These are phyloP conservation scores for Pammene fasciana DNA, from an alignment of 2,888 invertebrate species.

Conservation along the genomic window DNA sequence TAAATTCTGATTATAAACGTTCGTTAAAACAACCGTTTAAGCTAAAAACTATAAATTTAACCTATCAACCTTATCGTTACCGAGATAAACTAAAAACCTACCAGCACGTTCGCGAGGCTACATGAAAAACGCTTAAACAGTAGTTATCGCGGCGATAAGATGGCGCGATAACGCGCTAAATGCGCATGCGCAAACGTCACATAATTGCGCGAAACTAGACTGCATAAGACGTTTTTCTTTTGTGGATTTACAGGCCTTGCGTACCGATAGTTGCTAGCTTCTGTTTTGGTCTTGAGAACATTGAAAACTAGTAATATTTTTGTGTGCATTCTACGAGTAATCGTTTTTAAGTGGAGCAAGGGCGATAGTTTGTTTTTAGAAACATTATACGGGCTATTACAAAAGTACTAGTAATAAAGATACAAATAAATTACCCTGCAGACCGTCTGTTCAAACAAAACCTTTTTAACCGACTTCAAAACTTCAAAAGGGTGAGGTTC, in stretches of 20 bases:
- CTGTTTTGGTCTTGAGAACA: slow-evolving; percentile 4
- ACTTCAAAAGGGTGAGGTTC: too few species aligned
- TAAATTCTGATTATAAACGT: neutral
- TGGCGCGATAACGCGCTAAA: slow-evolving; percentile 4
- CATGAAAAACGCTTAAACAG: slow-evolving; percentile 6
- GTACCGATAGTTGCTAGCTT: slow-evolving; percentile 7
- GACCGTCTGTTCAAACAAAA: too few species aligned
- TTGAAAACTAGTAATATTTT: neutral
- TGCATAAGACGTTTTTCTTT: neutral
- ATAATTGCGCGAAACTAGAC: neutral
- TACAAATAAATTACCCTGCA: too few species aligned
- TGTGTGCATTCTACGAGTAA: neutral
- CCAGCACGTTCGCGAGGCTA: slow-evolving; percentile 3
- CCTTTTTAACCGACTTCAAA: too few species aligned
- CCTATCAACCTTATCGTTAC: slow-evolving; percentile 5
- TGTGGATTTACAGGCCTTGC: neutral
- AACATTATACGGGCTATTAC: too few species aligned
- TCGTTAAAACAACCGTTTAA: neutral
- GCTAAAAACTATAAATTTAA: slow-evolving; percentile 1
- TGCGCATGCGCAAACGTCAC: neutral
- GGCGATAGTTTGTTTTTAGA: neutral
- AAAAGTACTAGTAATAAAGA: too few species aligned
- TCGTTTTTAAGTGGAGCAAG: neutral
- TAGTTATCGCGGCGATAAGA: slow-evolving; percentile 12
- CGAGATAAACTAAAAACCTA: neutral